Conservation (phyloP, 2,113 vertebrate species). For the Hystrix cristata region DNA sequence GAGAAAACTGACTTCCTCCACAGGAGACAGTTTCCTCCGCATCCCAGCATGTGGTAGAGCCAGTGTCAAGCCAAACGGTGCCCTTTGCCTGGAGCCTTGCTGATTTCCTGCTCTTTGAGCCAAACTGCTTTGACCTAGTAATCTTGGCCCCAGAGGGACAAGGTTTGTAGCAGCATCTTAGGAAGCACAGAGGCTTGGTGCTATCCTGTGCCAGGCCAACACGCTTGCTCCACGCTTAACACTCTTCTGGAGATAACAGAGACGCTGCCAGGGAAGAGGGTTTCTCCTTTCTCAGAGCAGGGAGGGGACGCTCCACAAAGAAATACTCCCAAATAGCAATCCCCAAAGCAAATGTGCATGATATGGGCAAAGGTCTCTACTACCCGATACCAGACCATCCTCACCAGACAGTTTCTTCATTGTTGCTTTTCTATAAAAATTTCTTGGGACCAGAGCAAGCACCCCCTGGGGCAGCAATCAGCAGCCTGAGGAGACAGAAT, state of each 20-base stretch:
- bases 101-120: conserved; percentile 1
- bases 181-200: background rate
- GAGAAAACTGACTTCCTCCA: background rate
- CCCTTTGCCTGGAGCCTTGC: background rate
- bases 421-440: background rate
- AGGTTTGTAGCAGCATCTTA: background rate
- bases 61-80: background rate
- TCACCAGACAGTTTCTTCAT: background rate
- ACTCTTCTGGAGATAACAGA: background rate
- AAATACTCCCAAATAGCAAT: background rate
- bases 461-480: background rate
- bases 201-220: background rate
- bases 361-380: background rate
- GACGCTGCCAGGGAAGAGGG: background rate
- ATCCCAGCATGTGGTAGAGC: background rate
- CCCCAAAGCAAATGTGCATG: conserved; percentile 1
- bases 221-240: background rate
- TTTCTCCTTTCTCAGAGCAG: background rate
- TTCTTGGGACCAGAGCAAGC: background rate
- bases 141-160: background rate
- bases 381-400: background rate
- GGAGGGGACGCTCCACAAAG: background rate
- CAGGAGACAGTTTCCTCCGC: background rate
- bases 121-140: background rate
- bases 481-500: background rate